Evolutionary conservation across 37 sponge, comb jelly and placozoan species (phyloP).

Genomic region (Cladorhizidae sp.): DNA sequence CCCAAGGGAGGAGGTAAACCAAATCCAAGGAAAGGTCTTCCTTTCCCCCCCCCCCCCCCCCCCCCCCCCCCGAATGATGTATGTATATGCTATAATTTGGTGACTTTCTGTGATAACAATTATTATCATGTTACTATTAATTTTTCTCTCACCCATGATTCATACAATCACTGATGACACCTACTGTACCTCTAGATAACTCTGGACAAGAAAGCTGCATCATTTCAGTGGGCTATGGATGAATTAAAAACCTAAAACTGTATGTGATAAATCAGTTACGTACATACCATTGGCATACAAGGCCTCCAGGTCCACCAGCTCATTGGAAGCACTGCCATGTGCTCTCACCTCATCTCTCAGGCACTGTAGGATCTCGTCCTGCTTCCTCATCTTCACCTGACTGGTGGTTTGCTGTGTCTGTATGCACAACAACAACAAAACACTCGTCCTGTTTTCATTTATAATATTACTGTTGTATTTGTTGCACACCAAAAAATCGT

Average conservation of each 20-base stretch:
- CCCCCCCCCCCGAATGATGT: too few relatives aligned
- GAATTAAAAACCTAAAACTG: neutral
- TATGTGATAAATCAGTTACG: neutral
- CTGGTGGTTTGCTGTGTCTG: constrained; percentile 16
- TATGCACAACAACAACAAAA: neutral
- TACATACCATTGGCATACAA: constrained; percentile 8
- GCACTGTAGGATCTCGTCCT: constrained; percentile 24
- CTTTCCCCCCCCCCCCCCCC: too few relatives aligned
- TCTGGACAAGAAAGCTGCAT: too few relatives aligned
- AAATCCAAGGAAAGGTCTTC: too few relatives aligned
- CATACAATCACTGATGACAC: too few relatives aligned
- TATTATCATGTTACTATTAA: too few relatives aligned
- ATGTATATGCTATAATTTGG: too few relatives aligned
- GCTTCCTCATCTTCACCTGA: constrained; percentile 13
- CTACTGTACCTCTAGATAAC: too few relatives aligned
- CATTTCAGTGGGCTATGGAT: too few relatives aligned
- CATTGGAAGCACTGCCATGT: constrained; percentile 18
- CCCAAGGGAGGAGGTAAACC: too few relatives aligned
- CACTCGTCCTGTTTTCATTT: neutral
- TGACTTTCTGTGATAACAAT: too few relatives aligned
- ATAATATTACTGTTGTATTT: neutral
- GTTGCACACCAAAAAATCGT: neutral
- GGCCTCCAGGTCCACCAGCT: constrained; percentile 38
- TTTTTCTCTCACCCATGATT: too few relatives aligned
- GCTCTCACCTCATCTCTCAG: constrained; percentile 8